Evolutionary conservation across 2,113 vertebrate species (phyloP), one percentile per base, ranked within the genome.

Genomic region (Sceloporus undulatus): DNA sequence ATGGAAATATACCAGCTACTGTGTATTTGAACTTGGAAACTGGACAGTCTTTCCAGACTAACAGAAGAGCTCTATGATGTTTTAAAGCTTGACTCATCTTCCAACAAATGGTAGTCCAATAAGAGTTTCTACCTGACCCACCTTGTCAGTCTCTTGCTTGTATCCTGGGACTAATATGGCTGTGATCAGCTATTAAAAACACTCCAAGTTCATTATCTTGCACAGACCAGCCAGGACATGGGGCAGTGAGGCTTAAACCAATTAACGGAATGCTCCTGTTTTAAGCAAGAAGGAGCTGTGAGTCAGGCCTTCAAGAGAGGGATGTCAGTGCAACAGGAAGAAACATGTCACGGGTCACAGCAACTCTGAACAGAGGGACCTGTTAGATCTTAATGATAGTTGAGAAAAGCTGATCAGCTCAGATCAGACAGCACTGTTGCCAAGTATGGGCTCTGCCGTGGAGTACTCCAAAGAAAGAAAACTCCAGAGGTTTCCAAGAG

Each of bases 231-330:
- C 91, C 90, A 93, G 92, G 87, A 93, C 92, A 89, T 1, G 21
- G 92, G 92, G 94, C 90, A 93, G 91, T 13, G 66, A 94, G 91
- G 92, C 93, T 93, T 92, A 92, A 95, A 92, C 93, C 94, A 96
- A 95, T 95, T 96, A 96, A 95, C 68, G 84, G 1, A 73, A 93
- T 85, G 70, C 94, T 94, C 84, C 89, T 89, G 88, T 92, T 94
- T 88, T 94, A 91, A 92, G 92, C 90, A 92, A n/a, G 92, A 90
- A 93, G 87, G 86, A 87, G 86, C 89, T 85, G 68, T 80, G 59
- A 82, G 91, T 71, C 85, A 21, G 84, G 59, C 56, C 81, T 84
- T 91, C 84, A 91, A 84, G 90, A 94, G 90, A 89, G 90, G 93
- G 88, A 90, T 93, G 93, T 91, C 94, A 95, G 93, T 1, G 5